Percentiles rank a stretch among this genome's conserved stretches.
phyloP scores from a whole-genome alignment of 2,797 vertebrate species.

The Cossypha polioptera region DNA sequence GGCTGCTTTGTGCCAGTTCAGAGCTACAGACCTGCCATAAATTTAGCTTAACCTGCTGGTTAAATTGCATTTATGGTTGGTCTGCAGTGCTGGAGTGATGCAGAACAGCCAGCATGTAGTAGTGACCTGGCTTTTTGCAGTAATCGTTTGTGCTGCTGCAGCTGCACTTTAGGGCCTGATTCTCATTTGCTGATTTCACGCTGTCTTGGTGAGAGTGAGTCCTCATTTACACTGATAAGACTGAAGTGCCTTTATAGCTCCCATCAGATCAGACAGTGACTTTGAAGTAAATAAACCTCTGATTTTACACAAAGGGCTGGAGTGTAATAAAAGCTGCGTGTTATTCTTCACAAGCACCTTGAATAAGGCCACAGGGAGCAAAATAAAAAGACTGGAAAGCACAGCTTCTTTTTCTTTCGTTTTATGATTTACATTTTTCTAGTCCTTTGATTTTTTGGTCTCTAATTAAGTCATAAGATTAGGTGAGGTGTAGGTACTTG shows the following conservation, averaged over 20 bases:
- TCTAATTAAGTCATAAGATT: conserved; percentile 62
- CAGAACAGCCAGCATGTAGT: neutral
- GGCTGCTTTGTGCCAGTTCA: neutral
- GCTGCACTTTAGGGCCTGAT: neutral
- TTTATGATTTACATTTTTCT: conserved; percentile 69
- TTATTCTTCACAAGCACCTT: conserved; percentile 40
- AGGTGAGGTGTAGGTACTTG: neutral
- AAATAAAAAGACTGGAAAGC: neutral
- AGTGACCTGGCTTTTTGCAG: conserved; percentile 33
- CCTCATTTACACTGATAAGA: conserved; percentile 54
- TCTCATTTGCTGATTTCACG: conserved; percentile 36
- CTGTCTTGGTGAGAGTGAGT: neutral
- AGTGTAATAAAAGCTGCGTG: conserved; percentile 6
- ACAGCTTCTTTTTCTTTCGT: neutral
- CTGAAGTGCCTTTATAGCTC: conserved; percentile 47
- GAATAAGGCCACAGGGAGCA: conserved; percentile 23
- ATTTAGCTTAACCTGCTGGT: neutral
- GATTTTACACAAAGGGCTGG: conserved; percentile 28
- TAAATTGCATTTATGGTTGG: conserved; percentile 5
- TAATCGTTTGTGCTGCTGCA: neutral
- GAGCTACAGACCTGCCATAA: neutral
- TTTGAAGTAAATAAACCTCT: conserved; percentile 58
- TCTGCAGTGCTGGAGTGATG: neutral
- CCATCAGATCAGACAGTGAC: conserved; percentile 45
- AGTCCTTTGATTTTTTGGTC: conserved; percentile 44